Evolutionary conservation across 2,113 vertebrate species (phyloP), one percentile per base, ranked within the genome.

Genomic region (Recurvirostra avosetta): DNA sequence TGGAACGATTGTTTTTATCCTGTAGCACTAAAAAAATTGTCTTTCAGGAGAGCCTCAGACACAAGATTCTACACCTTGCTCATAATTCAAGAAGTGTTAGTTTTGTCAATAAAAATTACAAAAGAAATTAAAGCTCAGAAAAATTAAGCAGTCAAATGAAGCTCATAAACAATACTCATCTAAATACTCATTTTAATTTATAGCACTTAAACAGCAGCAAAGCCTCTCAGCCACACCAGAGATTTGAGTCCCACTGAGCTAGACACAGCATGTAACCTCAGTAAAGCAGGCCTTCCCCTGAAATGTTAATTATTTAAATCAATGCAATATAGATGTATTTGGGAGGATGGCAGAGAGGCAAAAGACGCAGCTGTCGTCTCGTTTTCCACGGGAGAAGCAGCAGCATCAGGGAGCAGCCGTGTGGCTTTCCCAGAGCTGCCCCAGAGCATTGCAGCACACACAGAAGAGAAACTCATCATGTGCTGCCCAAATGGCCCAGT

Each of bases 21-120:
- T 38, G n/a, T 47, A 87, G 27, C 26, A 74, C 27, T 40, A 55
- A 59, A 90, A 91, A 86, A 67, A 41, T 38, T 34, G 20, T 55
- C 50, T 80, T 56, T 17, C 65, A 68, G 58, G 34, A 84, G 14
- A 32, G 30, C 32, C 27, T 92, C n/a, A 84, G 72, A 49, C 15
- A 75, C 26, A 88, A 76, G 19, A 40, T 29, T 15, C 27, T 59
- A 94, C 36, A 84, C 13, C 8, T 88, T 92, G 22, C 26, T 56
- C 5, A 1, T 76, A 92, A 82, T 89, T 94, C 58, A 91, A 89
- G 83, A 87, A 89, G 68, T 4, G 70, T 56, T 36, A 56, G 30
- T 94, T 93, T 79, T 91, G 70, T 89, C 88, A 94, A 86, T 79
- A 88, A 16, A 90, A 95, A 83, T 83, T 79, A 88, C 72, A 72